These are phyloP conservation scores for Hemibagrus wyckioides DNA, from an alignment of 2,113 vertebrate species.

Conservation along the genomic window DNA sequence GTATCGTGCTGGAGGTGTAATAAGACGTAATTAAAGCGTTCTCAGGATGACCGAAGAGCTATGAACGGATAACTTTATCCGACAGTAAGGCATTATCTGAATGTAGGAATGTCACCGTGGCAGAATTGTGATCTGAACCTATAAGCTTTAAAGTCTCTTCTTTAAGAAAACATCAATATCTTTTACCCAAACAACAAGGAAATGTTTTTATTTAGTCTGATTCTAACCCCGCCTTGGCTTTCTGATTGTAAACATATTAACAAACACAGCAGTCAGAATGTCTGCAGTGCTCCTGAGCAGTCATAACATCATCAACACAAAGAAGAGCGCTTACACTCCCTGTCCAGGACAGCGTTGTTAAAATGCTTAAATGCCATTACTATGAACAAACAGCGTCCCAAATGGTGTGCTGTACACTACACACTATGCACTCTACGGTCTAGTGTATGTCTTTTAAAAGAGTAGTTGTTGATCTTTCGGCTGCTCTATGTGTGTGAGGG, in stretches of 20 bases:
- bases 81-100: neutral
- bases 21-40: neutral
- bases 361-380: neutral
- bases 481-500: no score
- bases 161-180: neutral
- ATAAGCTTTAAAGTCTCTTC: neutral
- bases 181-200: neutral
- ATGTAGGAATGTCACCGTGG: neutral
- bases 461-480: no score
- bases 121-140: neutral
- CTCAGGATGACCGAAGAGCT: neutral
- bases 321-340: neutral
- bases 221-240: neutral
- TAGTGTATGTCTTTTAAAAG: no score
- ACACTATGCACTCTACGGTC: no score
- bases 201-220: no score
- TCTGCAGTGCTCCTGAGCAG: neutral
- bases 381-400: no score
- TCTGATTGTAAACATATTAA: neutral
- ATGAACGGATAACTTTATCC: neutral
- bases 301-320: neutral
- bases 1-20: neutral
- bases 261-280: neutral
- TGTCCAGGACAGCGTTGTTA: neutral
- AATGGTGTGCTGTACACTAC: no score